These are phyloP conservation scores for Bombus terrestris DNA, from an alignment of 1,140 invertebrate genomes.

Conservation along the genomic window DNA sequence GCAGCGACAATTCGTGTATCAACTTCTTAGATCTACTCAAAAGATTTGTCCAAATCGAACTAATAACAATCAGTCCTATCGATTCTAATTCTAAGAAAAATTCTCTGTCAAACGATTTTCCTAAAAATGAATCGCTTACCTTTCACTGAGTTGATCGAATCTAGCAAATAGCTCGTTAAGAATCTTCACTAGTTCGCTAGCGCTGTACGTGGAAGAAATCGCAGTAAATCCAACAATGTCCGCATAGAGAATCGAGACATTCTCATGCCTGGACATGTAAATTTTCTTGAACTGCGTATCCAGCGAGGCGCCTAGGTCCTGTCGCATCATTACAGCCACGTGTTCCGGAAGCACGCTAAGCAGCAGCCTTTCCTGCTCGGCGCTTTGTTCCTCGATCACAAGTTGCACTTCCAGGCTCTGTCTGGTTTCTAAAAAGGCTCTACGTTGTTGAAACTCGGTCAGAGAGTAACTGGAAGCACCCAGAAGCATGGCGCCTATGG, in stretches of 20 bases:
- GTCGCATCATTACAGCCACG: slow-evolving; percentile 96
- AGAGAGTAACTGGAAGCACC: slow-evolving; percentile 91
- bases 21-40: neutral
- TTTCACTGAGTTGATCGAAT: slow-evolving; percentile 93
- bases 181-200: slow-evolving; percentile 96
- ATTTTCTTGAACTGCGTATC: slow-evolving; percentile 98
- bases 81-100: neutral
- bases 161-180: slow-evolving; percentile 96
- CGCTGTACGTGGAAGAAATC: slow-evolving; percentile 96
- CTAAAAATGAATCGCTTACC: slow-evolving; percentile 60
- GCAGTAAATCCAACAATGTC: slow-evolving; percentile 97
- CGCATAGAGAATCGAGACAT: slow-evolving; percentile 96
- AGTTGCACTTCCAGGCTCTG: slow-evolving; percentile 95
- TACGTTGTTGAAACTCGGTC: slow-evolving; percentile 92
- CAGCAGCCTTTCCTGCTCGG: slow-evolving; percentile 94
- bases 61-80: neutral
- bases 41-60: neutral
- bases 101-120: neutral
- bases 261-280: slow-evolving; percentile 98
- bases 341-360: slow-evolving; percentile 97
- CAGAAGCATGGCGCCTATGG: slow-evolving; percentile 83
- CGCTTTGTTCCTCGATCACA: slow-evolving; percentile 95
- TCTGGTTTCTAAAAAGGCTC: slow-evolving; percentile 95
- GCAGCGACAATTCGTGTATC: neutral
- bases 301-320: slow-evolving; percentile 93